Evolutionary conservation across 2,113 vertebrate species (phyloP), one percentile per base, ranked within the genome.

Genomic region (Uropsilus gracilis): DNA sequence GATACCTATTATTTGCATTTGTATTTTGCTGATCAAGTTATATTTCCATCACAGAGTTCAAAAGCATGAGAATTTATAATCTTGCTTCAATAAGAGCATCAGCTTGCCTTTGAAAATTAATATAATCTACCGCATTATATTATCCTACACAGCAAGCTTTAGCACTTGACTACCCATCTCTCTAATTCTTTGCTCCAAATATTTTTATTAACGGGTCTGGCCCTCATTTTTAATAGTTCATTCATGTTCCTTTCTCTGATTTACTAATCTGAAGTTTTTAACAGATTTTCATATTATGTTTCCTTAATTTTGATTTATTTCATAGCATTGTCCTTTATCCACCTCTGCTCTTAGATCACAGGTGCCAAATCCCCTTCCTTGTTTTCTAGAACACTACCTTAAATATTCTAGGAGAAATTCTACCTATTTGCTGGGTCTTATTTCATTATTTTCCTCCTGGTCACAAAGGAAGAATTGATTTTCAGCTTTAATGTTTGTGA

Each of bases 61-160:
- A 59, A 34, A 6, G 2, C 9, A 4, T 66, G 32, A 30, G 16
- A 80, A 63, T 68, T 14, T 55, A 68, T 13, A 78, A 48, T 53
- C 12, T 89, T 9, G 0, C 42, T 66, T 57, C 44, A 76, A 39
- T 18, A 12, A 78, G 3, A 93, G 3, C 17, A 63, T 76, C n/a
- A 57, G 83, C 34, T 80, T 18, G 37, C 26, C 26, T 91, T 90
- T 26, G n/a, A 89, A 95, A 93, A 84, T 75, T 32, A 64, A n/a
- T 71, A 20, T 14, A 30, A 6, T 28, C 71, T 57, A 17, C 64
- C 10, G 37, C 11, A 42, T 17, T 20, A 71, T n/a, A 39, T 6
- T 57, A 8, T 48, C 20, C 14, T 46, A 24, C 12, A 9, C 22
- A 30, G 26, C 61, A 77, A n/a, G 13, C 26, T 14, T 10, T 20